These are phyloP conservation scores for Yasuhikotakia modesta DNA, from an alignment of 2,797 vertebrate genomes.

Conservation along the genomic window DNA sequence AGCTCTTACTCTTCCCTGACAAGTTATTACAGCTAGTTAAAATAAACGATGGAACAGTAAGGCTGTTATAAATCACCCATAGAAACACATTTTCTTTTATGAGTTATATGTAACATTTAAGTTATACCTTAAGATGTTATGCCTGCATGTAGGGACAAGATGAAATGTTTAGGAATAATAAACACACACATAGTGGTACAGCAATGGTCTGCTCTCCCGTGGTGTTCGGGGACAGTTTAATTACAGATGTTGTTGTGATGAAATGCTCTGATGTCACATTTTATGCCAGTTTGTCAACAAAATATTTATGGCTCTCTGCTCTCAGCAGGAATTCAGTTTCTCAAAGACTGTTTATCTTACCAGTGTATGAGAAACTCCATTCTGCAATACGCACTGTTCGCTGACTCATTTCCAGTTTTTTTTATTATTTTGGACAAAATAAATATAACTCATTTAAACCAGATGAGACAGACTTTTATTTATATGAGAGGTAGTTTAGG, in stretches of 20 bases:
- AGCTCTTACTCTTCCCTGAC: background rate
- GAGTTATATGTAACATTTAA: too few species aligned
- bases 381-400: background rate
- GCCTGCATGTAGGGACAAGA: background rate
- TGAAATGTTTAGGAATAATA: background rate
- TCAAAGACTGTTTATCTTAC: conserved; percentile 33
- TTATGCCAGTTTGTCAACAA: conserved; percentile 52
- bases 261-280: conserved; percentile 37
- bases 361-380: conserved; percentile 12
- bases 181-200: background rate
- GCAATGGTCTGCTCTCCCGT: conserved; percentile 32
- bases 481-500: conserved; percentile 17
- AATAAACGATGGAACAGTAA: too few species aligned
- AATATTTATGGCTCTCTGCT: conserved; percentile 46
- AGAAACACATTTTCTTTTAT: background rate
- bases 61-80: background rate
- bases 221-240: conserved; percentile 50
- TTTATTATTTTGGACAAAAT: background rate
- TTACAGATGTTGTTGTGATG: conserved; percentile 55
- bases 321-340: conserved; percentile 39
- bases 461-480: conserved; percentile 17
- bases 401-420: conserved; percentile 15
- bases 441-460: background rate
- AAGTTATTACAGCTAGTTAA: background rate
- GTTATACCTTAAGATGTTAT: background rate